Evolutionary conservation across 2,888 invertebrate genomes (phyloP).

Genomic region (Heliconius ethilla): DNA sequence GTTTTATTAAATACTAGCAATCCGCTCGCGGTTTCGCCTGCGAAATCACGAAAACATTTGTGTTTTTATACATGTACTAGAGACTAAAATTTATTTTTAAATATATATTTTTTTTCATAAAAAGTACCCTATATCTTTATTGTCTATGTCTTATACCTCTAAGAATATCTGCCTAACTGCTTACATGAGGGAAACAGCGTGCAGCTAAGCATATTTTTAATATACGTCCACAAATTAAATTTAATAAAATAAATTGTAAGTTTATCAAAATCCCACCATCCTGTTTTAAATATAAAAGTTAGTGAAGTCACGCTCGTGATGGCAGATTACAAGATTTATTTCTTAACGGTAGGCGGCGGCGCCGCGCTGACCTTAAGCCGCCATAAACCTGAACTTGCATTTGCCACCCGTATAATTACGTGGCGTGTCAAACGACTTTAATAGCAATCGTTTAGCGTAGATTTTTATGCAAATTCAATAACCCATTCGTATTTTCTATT

Average conservation of each 20-base stretch:
- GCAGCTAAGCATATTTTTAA: no score
- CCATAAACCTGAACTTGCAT: slow-evolving; percentile 49
- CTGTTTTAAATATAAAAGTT: background rate
- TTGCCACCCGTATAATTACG: slow-evolving; percentile 29
- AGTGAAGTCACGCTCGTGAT: slow-evolving; percentile 43
- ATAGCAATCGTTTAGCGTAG: slow-evolving; percentile 38
- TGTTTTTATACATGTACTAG: no score
- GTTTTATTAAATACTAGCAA: no score
- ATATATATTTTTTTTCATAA: no score
- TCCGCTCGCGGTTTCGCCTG: no score
- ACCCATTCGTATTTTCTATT: slow-evolving; percentile 27
- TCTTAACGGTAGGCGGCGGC: slow-evolving; percentile 52
- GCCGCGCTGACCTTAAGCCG: slow-evolving; percentile 59
- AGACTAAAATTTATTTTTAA: no score
- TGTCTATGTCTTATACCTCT: no score
- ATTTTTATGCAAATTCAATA: slow-evolving; percentile 50
- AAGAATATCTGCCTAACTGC: no score
- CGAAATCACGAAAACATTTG: no score
- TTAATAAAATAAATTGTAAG: background rate
- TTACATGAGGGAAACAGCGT: no score
- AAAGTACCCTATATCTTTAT: no score
- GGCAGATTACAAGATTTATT: slow-evolving; percentile 69
- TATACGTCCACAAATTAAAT: background rate
- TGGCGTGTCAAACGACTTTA: slow-evolving; percentile 39
- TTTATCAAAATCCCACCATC: background rate